These are phyloP conservation scores for Meloidogyne exigua DNA, from an alignment of 1,140 invertebrate species.

Conservation along the genomic window DNA sequence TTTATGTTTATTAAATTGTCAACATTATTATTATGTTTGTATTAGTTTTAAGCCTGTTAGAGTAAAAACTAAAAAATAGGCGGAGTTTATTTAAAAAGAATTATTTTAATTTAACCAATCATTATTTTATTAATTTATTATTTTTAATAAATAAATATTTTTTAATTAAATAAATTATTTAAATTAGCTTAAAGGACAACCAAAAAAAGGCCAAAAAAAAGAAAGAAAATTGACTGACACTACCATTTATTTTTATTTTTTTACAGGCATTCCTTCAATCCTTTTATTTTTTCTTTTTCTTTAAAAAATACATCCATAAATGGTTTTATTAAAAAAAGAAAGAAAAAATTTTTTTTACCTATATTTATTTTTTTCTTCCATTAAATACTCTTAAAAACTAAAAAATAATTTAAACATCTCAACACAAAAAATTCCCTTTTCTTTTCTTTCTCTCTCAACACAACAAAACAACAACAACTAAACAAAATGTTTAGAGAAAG, in stretches of 20 bases:
- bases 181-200: not conserved
- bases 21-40: no score
- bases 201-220: no score
- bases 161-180: not conserved
- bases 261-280: constrained; percentile 1
- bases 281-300: not conserved
- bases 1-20: no score
- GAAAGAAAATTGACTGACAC: not conserved
- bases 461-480: not conserved
- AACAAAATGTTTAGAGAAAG: not conserved
- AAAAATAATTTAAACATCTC: not conserved
- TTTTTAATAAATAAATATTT: no score
- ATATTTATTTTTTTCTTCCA: no score
- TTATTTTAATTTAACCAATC: no score
- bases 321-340: not conserved
- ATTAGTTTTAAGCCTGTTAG: no score
- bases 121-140: no score
- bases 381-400: no score
- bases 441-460: constrained; percentile 8
- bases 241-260: not conserved
- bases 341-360: no score
- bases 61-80: no score
- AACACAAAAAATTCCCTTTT: not conserved
- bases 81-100: not conserved
- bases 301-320: not conserved